These are phyloP conservation scores for Orbicella faveolata DNA, from an alignment of 64 coral and sea anemone genomes.

Conservation along the genomic window DNA sequence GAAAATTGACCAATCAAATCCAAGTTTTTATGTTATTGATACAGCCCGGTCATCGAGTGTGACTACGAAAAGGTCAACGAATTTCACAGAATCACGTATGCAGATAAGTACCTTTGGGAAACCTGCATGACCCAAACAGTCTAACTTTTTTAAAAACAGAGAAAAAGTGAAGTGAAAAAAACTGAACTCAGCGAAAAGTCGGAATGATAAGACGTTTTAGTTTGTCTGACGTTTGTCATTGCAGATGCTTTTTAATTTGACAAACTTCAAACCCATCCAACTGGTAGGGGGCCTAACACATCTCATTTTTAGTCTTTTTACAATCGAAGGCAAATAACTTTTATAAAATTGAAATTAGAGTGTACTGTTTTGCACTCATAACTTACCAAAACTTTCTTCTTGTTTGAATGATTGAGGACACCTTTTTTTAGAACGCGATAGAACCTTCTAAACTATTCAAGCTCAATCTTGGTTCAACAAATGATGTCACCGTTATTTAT, in stretches of 20 bases:
- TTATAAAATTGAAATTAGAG: not conserved
- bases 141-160: too few species aligned
- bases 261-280: too few species aligned
- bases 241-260: too few species aligned
- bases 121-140: too few species aligned
- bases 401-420: not conserved
- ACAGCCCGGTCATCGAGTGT: not conserved
- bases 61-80: not conserved
- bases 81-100: not conserved
- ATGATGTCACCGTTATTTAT: not conserved
- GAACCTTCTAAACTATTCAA: not conserved
- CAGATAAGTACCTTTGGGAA: too few species aligned
- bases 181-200: too few species aligned
- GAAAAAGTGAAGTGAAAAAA: too few species aligned
- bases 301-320: not conserved
- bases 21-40: not conserved
- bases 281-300: too few species aligned
- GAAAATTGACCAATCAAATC: not conserved
- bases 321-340: too few species aligned
- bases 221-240: too few species aligned
- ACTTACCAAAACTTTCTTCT: constrained; percentile 4
- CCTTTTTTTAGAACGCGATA: not conserved
- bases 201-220: too few species aligned
- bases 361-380: not conserved
- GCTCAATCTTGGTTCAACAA: not conserved